Percentiles rank a stretch among this genome's conserved stretches.
Evolutionary conservation across 2,113 vertebrate genomes (phyloP).

Genomic region (Alectura lathami): DNA sequence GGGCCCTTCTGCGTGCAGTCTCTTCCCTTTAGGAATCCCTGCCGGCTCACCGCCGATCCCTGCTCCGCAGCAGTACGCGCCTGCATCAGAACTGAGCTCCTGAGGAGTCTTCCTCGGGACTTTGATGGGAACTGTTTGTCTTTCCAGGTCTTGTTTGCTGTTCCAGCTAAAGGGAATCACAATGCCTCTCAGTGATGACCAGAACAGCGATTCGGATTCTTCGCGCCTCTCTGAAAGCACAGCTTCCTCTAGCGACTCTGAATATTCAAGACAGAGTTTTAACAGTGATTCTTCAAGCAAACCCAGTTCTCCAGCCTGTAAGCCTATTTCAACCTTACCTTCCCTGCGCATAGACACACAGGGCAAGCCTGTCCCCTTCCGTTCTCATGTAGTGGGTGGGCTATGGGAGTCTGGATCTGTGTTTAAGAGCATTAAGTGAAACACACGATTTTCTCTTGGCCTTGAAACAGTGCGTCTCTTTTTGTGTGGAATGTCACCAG

Average conservation of each 20-base stretch:
- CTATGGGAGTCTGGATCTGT: slow-evolving; percentile 6
- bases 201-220: slow-evolving; percentile 84
- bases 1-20: too few species aligned
- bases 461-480: neutral
- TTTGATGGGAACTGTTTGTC: neutral
- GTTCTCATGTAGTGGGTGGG: neutral
- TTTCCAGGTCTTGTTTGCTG: slow-evolving; percentile 53
- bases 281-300: slow-evolving; percentile 91
- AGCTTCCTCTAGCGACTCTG: slow-evolving; percentile 83
- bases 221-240: slow-evolving; percentile 82
- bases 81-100: too few species aligned
- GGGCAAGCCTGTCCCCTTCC: neutral
- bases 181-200: slow-evolving; percentile 91
- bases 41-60: too few species aligned
- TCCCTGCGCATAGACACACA: neutral
- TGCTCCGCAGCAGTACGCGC: too few species aligned
- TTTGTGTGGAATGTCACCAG: neutral
- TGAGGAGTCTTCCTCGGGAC: too few species aligned
- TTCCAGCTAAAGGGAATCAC: slow-evolving; percentile 32
- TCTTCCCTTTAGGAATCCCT: too few species aligned
- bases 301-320: slow-evolving; percentile 88
- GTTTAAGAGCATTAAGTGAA: neutral
- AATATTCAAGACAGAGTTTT: slow-evolving; percentile 88
- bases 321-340: slow-evolving; percentile 55
- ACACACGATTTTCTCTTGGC: neutral